Evolutionary conservation across 1,140 invertebrate species (phyloP).

Genomic region (Drosophila tristis): DNA sequence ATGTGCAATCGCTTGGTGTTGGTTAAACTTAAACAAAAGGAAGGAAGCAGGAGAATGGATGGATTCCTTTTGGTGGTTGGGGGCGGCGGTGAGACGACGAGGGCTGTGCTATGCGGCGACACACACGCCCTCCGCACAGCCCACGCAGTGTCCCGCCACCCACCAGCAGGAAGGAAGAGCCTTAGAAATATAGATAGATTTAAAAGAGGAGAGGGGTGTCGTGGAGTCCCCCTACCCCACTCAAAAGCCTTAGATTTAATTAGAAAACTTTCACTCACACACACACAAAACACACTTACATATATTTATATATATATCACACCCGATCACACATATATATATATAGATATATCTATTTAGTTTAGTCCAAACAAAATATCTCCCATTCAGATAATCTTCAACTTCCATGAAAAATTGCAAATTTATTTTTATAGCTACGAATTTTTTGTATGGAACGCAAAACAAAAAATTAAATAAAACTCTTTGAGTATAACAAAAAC

Average conservation of each 20-base stretch:
- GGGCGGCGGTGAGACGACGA: background rate
- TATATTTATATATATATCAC: constrained; percentile 26
- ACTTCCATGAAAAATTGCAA: constrained; percentile 43
- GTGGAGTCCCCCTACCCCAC: background rate
- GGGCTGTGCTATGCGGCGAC: constrained; percentile 42
- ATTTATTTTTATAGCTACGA: constrained; percentile 25
- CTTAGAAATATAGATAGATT: too few species aligned
- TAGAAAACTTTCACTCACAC: constrained; percentile 47
- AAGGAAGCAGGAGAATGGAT: constrained; percentile 24
- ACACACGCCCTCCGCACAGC: constrained; percentile 37
- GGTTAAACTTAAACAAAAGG: constrained; percentile 59
- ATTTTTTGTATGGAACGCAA: constrained; percentile 13
- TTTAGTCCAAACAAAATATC: constrained; percentile 25
- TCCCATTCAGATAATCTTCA: constrained; percentile 14
- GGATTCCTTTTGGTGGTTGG: background rate
- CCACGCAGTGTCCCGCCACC: background rate
- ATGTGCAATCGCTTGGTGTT: constrained; percentile 84
- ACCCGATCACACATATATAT: constrained; percentile 17
- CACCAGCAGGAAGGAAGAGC: background rate
- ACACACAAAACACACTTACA: constrained; percentile 30
- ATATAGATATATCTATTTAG: constrained; percentile 39
- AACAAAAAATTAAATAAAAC: background rate
- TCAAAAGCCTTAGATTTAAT: constrained; percentile 24
- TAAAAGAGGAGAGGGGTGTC: background rate
- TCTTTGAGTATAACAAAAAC: background rate